A percentile compares a stretch with the other conserved stretches of the same genome.
Conservation (phyloP, 2,888 invertebrate genomes). For the Aphidius colemani region DNA sequence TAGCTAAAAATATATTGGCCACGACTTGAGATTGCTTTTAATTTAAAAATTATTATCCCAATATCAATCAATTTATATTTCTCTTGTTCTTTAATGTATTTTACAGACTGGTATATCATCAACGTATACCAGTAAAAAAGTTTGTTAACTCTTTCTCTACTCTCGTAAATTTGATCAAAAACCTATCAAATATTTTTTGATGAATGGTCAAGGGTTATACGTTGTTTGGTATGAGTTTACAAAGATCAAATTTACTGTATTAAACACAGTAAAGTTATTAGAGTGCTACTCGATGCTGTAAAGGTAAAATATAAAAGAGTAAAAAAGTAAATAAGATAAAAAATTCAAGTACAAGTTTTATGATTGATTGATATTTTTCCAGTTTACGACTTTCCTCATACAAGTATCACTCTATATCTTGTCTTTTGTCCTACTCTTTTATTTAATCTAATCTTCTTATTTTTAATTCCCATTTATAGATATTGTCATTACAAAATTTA, state of each 20-base stretch:
- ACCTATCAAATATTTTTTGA: constrained; percentile 40
- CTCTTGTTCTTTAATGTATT: constrained; percentile 5
- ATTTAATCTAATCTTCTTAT: not conserved
- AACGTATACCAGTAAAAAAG: constrained; percentile 4
- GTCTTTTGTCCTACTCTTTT: not conserved
- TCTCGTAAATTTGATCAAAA: constrained; percentile 39
- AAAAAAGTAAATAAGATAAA: not conserved
- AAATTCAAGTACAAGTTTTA: not conserved
- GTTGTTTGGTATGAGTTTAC: constrained; percentile 3
- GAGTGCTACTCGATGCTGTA: not conserved
- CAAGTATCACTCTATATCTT: not conserved
- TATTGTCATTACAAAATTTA: too few species aligned
- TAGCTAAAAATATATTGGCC: constrained; percentile 24
- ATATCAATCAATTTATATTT: constrained; percentile 15
- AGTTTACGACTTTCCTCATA: constrained; percentile 11
- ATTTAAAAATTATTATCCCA: constrained; percentile 15
- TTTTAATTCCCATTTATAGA: too few species aligned
- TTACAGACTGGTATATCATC: not conserved
- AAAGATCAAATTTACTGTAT: too few species aligned
- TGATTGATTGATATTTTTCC: constrained; percentile 7
- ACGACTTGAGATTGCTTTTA: constrained; percentile 11
- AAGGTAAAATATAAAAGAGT: not conserved
- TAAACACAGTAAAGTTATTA: not conserved
- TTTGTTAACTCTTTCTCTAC: constrained; percentile 34
- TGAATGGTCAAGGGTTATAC: constrained; percentile 34